These are phyloP conservation scores for Intellagama lesueurii DNA, from an alignment of 2,797 vertebrate species.

Conservation along the genomic window DNA sequence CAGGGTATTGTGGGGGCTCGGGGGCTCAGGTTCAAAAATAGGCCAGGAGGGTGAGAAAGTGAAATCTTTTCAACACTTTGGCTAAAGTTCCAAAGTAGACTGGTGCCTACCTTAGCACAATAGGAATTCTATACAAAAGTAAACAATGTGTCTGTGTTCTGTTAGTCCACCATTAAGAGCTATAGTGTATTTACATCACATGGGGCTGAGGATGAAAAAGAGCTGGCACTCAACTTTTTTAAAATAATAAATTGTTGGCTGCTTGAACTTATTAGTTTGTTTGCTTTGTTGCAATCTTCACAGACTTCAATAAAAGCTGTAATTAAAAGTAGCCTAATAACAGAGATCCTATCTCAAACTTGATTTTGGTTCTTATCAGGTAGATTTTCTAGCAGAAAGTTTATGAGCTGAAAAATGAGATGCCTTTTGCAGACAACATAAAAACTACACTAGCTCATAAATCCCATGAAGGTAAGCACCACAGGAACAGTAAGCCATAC, in stretches of 20 bases:
- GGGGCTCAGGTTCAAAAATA: not conserved
- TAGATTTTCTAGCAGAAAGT: slow-evolving; percentile 35
- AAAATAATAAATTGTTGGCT: slow-evolving; percentile 17
- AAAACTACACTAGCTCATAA: slow-evolving; percentile 51
- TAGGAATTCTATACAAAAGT: not conserved
- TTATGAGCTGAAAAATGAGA: slow-evolving; percentile 58
- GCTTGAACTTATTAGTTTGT: slow-evolving; percentile 2
- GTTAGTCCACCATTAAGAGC: not conserved
- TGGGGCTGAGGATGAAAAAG: not conserved
- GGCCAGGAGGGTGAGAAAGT: not conserved
- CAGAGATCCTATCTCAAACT: slow-evolving; percentile 17
- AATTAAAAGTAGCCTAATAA: slow-evolving; percentile 50
- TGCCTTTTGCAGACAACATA: slow-evolving; percentile 50
- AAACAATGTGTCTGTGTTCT: not conserved
- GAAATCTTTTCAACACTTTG: not conserved
- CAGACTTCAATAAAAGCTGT: slow-evolving; percentile 25
- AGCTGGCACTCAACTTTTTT: slow-evolving; percentile 37
- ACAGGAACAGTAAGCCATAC: slow-evolving; percentile 14
- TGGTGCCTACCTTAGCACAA: not conserved
- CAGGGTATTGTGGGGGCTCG: not conserved
- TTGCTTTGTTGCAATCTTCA: slow-evolving; percentile 30
- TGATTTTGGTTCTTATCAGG: slow-evolving; percentile 42
- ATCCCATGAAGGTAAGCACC: slow-evolving; percentile 34
- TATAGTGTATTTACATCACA: slow-evolving; percentile 5
- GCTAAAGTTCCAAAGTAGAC: not conserved